Conservation (phyloP, 2,113 vertebrate species). For the Thalassoma bifasciatum region DNA sequence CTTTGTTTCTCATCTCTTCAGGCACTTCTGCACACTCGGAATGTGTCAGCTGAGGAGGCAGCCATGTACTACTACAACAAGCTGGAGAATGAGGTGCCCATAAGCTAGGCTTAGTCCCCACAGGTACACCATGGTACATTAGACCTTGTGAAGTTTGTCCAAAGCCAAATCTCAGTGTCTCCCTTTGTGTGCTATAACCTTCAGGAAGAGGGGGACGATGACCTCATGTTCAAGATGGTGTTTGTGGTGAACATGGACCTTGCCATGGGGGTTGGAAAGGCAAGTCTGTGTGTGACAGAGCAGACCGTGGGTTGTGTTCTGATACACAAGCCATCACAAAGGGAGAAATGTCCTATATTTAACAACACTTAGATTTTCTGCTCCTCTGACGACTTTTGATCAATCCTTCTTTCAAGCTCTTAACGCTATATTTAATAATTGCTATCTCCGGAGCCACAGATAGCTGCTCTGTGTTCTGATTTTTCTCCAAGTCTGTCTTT, state of each 20-base stretch:
- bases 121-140: conserved; percentile 72
- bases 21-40: conserved; percentile 86
- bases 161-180: conserved; percentile 66
- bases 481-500: neutral
- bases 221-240: conserved; percentile 87
- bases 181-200: conserved; percentile 32
- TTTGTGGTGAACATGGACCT: conserved; percentile 89
- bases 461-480: neutral
- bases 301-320: neutral
- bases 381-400: neutral
- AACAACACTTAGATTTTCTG: neutral
- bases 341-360: neutral
- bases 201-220: conserved; percentile 81
- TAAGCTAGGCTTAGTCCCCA: conserved; percentile 75
- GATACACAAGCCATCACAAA: neutral
- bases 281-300: conserved; percentile 25
- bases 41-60: conserved; percentile 87
- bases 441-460: neutral
- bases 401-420: neutral
- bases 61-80: conserved; percentile 90
- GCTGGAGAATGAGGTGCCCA: conserved; percentile 86
- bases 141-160: conserved; percentile 54
- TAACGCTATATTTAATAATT: neutral
- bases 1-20: conserved; percentile 46
- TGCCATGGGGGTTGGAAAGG: conserved; percentile 87